Conservation (phyloP, 2,113 vertebrate genomes). For the Lepisosteus oculatus region DNA sequence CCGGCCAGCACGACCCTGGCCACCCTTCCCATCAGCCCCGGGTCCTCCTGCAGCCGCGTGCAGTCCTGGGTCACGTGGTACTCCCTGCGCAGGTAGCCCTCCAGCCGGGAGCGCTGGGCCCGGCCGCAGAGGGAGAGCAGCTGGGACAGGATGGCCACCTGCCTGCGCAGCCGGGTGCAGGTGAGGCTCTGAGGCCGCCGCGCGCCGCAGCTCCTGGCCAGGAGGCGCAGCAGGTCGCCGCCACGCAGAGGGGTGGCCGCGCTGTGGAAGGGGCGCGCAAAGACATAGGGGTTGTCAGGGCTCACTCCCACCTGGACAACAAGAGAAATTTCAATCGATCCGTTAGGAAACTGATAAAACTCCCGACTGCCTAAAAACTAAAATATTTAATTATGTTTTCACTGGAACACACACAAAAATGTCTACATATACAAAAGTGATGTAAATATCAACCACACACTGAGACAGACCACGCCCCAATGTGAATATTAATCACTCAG, state of each 20-base stretch:
- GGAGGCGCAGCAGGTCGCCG: constrained; percentile 66
- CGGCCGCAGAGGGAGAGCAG: constrained; percentile 46
- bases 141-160: constrained; percentile 70
- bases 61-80: constrained; percentile 71
- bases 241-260: constrained; percentile 67
- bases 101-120: constrained; percentile 42
- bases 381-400: no score
- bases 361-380: no score
- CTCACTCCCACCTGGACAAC: constrained; percentile 60
- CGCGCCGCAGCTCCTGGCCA: constrained; percentile 62
- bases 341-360: no score
- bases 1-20: constrained; percentile 69
- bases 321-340: no score
- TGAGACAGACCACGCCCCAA: no score
- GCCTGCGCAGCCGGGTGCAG: constrained; percentile 55
- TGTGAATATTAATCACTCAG: no score
- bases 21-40: constrained; percentile 64
- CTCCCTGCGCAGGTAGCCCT: constrained; percentile 66
- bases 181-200: constrained; percentile 61
- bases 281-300: constrained; percentile 67
- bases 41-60: constrained; percentile 57
- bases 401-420: no score
- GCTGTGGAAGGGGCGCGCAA: constrained; percentile 69
- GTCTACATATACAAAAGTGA: no score
- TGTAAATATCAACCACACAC: no score